A percentile compares a stretch with the other conserved stretches of the same genome.
Evolutionary conservation across 2,797 vertebrate genomes (phyloP).

Genomic region (Dallia pectoralis): DNA sequence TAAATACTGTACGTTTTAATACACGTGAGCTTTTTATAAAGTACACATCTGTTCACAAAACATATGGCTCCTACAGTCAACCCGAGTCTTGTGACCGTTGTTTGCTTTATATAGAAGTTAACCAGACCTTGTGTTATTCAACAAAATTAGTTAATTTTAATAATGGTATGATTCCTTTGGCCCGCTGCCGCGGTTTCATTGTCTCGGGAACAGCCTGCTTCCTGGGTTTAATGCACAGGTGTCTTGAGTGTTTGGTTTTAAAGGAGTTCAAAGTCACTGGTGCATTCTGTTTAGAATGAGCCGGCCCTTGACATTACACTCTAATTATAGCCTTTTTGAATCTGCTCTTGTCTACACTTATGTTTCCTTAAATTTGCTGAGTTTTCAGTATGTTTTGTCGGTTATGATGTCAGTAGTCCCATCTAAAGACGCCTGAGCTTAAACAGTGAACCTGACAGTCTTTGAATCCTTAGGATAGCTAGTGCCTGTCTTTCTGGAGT

Average conservation of each 20-base stretch:
- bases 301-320: background rate
- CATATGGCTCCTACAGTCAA: too few species aligned
- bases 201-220: too few species aligned
- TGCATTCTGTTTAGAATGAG: slow-evolving; percentile 4
- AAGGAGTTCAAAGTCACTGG: background rate
- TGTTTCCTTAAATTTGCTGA: background rate
- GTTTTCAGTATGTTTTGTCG: background rate
- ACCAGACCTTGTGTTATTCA: too few species aligned
- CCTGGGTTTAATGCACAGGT: too few species aligned
- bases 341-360: background rate
- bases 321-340: background rate
- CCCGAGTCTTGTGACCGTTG: too few species aligned
- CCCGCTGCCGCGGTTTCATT: too few species aligned
- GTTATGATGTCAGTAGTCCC: background rate
- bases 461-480: background rate
- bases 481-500: background rate
- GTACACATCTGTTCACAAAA: too few species aligned
- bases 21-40: background rate
- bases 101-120: too few species aligned
- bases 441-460: background rate
- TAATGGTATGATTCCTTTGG: too few species aligned
- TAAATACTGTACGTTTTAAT: background rate
- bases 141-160: too few species aligned
- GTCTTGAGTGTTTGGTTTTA: too few species aligned
- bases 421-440: background rate